Conservation (phyloP, 2,888 invertebrate species). For the Peribatodes rhomboidaria region DNA sequence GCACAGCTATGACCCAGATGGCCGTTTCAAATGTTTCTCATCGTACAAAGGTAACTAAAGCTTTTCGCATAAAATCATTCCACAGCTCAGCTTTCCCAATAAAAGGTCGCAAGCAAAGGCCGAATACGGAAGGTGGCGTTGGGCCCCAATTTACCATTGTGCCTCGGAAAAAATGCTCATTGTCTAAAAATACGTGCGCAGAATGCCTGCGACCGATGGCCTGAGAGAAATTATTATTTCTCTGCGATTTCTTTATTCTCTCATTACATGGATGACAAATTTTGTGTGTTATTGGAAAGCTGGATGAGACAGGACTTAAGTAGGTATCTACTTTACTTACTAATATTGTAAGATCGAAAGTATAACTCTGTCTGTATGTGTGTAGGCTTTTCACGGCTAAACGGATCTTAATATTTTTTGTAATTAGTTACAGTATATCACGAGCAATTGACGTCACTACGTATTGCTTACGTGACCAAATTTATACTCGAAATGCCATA, state of each 20-base stretch:
- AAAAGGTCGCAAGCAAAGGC: constrained; percentile 36
- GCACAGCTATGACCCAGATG: not conserved
- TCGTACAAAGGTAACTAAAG: constrained; percentile 13
- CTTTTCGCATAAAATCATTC: constrained; percentile 30
- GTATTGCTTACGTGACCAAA: no score
- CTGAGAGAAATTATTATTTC: constrained; percentile 72
- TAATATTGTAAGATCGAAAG: no score
- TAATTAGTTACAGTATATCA: no score
- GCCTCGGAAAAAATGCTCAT: constrained; percentile 67
- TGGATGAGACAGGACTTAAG: constrained; percentile 43
- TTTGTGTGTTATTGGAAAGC: constrained; percentile 40
- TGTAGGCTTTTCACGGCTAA: no score
- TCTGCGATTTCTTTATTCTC: constrained; percentile 63
- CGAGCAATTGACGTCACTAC: no score
- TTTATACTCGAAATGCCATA: no score
- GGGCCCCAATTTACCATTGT: constrained; percentile 63
- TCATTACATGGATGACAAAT: constrained; percentile 54
- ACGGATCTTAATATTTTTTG: no score
- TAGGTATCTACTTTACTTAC: no score
- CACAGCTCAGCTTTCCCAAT: constrained; percentile 33
- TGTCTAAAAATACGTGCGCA: constrained; percentile 72
- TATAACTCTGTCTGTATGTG: no score
- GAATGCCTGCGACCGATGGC: constrained; percentile 67
- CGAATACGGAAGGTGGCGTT: constrained; percentile 53
- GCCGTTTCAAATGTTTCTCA: not conserved